Evolutionary conservation across 2,797 vertebrate genomes (phyloP).

Genomic region (Oreochromis grahami): DNA sequence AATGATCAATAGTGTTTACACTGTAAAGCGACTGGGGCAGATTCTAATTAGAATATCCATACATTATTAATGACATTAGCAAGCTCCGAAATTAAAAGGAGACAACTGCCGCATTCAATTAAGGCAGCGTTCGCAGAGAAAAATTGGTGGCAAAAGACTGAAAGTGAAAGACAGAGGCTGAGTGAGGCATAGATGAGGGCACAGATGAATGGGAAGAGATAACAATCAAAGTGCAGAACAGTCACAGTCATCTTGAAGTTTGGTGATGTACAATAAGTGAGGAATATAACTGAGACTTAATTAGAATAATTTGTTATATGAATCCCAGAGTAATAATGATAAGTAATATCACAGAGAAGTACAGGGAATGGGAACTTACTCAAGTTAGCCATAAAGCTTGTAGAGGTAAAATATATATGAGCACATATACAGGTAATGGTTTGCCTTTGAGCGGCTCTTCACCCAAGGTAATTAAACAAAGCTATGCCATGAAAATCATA

Average conservation of each 20-base stretch:
- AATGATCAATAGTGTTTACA: constrained; percentile 84
- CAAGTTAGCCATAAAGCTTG: background rate
- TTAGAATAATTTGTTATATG: background rate
- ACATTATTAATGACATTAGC: constrained; percentile 82
- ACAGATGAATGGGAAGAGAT: constrained; percentile 17
- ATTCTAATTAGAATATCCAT: constrained; percentile 82
- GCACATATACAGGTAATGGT: background rate
- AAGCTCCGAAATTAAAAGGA: constrained; percentile 75
- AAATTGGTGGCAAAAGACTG: constrained; percentile 6
- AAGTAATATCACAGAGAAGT: background rate
- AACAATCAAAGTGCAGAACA: constrained; percentile 42
- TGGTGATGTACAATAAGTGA: constrained; percentile 2
- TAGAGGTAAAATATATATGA: background rate
- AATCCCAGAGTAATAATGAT: background rate
- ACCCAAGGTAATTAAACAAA: background rate
- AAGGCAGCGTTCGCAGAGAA: constrained; percentile 20
- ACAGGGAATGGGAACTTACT: background rate
- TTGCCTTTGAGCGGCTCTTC: background rate
- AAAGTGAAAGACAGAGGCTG: constrained; percentile 12
- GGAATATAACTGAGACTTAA: background rate
- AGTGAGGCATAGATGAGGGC: constrained; percentile 5
- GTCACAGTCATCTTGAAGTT: background rate
- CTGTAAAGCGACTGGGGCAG: constrained; percentile 71
- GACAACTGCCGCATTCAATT: constrained; percentile 74
- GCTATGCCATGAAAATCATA: background rate